Conservation (phyloP, 2,888 invertebrate genomes). For the Opisthograptis luteolata region DNA sequence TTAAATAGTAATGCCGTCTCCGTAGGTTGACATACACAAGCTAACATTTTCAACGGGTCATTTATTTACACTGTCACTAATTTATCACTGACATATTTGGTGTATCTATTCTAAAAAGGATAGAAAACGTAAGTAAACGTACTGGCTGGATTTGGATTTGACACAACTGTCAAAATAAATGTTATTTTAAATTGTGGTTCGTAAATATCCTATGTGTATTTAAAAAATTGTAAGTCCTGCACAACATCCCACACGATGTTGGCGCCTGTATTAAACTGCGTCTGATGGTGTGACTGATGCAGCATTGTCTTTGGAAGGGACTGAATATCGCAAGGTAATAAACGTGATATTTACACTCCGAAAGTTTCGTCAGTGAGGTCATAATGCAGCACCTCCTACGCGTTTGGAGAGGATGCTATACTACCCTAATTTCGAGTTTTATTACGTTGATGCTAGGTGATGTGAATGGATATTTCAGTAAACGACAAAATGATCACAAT, state of each 20-base stretch:
- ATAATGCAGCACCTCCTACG: slow-evolving; percentile 33
- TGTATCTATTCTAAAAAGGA: slow-evolving; percentile 38
- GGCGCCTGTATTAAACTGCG: not conserved
- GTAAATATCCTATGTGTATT: not conserved
- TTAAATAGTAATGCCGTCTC: slow-evolving; percentile 82
- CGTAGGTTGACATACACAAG: slow-evolving; percentile 87
- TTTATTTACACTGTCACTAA: slow-evolving; percentile 56
- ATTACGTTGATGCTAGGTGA: slow-evolving; percentile 32
- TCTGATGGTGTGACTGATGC: not conserved
- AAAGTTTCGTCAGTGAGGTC: slow-evolving; percentile 33
- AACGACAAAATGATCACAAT: no score
- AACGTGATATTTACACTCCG: slow-evolving; percentile 28
- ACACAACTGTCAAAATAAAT: slow-evolving; percentile 34
- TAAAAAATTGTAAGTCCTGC: not conserved
- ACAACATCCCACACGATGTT: not conserved
- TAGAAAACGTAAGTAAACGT: slow-evolving; percentile 10
- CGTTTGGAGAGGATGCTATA: slow-evolving; percentile 39
- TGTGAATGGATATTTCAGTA: no score
- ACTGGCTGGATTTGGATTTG: slow-evolving; percentile 60
- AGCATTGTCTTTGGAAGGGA: slow-evolving; percentile 6
- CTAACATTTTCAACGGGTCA: slow-evolving; percentile 84
- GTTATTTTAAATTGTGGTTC: not conserved
- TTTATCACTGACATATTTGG: slow-evolving; percentile 66
- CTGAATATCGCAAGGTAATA: slow-evolving; percentile 15
- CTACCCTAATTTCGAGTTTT: slow-evolving; percentile 48